Percentiles rank a stretch among this genome's conserved stretches.
Evolutionary conservation across 2,113 vertebrate genomes (phyloP).

Genomic region (Carassius carassius): DNA sequence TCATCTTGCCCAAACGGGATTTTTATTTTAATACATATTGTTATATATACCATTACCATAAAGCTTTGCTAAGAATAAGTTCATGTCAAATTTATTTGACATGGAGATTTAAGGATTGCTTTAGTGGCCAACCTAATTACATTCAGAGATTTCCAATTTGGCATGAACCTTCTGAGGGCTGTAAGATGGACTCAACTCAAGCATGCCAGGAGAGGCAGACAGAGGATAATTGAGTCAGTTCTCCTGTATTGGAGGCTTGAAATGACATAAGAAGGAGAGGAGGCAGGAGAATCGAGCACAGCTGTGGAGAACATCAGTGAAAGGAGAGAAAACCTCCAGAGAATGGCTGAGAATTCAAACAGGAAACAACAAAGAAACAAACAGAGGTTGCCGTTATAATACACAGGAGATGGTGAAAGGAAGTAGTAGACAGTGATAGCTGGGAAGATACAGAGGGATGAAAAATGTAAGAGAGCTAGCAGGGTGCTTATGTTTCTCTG

Average conservation of each 20-base stretch:
- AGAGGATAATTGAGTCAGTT: constrained; percentile 21
- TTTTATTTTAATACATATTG: not conserved
- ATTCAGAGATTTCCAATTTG: constrained; percentile 38
- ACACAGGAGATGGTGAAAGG: not conserved
- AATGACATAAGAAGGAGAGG: constrained; percentile 31
- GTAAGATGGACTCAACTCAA: constrained; percentile 34
- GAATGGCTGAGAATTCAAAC: constrained; percentile 27
- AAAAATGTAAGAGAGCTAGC: constrained; percentile 1
- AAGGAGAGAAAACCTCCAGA: constrained; percentile 25
- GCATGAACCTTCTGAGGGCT: constrained; percentile 25
- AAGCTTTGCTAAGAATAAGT: constrained; percentile 24
- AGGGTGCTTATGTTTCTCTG: not conserved
- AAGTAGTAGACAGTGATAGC: not conserved
- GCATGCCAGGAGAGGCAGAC: constrained; percentile 30
- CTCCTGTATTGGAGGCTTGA: constrained; percentile 1
- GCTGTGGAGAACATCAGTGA: constrained; percentile 20
- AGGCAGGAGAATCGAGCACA: not conserved
- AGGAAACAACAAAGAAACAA: constrained; percentile 25
- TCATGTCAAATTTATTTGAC: constrained; percentile 33
- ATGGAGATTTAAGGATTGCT: constrained; percentile 24
- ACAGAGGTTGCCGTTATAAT: constrained; percentile 6
- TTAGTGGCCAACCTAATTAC: constrained; percentile 17
- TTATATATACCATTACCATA: constrained; percentile 6
- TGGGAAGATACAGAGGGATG: constrained; percentile 8
- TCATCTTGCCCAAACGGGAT: constrained; percentile 5